Evolutionary conservation across 2,797 vertebrate species (phyloP), one percentile per base, ranked within the genome.

Genomic region (Aplochiton taeniatus): DNA sequence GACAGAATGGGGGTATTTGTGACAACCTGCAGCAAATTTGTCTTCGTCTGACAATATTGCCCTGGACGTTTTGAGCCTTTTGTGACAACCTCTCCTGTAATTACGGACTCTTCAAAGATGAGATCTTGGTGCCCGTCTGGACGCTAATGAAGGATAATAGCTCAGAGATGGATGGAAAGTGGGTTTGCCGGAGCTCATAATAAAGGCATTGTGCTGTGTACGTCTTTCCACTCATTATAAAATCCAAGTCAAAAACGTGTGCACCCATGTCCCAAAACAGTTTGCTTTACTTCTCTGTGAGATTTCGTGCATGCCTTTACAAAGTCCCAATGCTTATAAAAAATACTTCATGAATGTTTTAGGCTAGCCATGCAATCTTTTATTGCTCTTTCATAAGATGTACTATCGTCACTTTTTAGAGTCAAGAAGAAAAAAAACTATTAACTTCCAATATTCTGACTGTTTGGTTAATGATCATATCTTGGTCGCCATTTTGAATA

Each of bases 61-160:
- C 66, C 76, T 31, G 75, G 83, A 75, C 67, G 19, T 79, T 84
- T 83, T 63, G 50, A 79, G 80, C 66, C 68, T 74, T 84, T 85
- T 67, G 50, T 76, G 78, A 73, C 73, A 73, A 19, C 57, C 61
- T 79, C 61, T 78, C 73, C 75, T 85, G 80, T 83, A 88, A 88
- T 90, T 84, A 87, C 69, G 74, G 74, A 66, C 51, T 57, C 75
- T 83, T 87, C 75, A 85, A 80, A 86, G 78, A 82, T 51, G 66
- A 80, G 79, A 82, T 75, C 78, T 84, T 75, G 50, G 76, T 73
- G 81, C 64, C 58, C 31, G 31, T 31, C 31, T 76, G 73, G 76
- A 78, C 47, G 46, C 76, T 89, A 88, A 90, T 88, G 78, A 79
- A 10, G 68, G 75, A 85, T 88, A 89, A 89, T 88, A 73, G 80